Conservation (phyloP, 2,113 vertebrate species). For the Mus spicilegus region DNA sequence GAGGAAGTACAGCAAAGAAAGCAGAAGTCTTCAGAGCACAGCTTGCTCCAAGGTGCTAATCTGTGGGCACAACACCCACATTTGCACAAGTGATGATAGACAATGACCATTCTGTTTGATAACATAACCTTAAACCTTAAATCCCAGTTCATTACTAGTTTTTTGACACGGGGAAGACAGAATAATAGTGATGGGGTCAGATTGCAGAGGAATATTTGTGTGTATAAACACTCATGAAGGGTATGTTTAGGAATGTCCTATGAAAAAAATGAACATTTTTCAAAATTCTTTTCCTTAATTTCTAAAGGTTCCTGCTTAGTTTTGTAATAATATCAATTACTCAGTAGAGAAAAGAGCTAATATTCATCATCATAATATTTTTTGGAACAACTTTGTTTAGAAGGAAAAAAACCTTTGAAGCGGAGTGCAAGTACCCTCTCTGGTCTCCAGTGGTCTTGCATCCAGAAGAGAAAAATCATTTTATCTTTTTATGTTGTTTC, state of each 20-base stretch:
- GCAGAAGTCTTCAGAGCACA: not conserved
- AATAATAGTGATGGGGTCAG: slow-evolving; percentile 7
- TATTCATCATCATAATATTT: slow-evolving; percentile 61
- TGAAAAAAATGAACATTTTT: slow-evolving; percentile 57
- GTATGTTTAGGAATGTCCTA: not conserved
- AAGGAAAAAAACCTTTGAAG: not conserved
- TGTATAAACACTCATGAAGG: not conserved
- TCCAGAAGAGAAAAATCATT: not conserved
- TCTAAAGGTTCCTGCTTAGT: slow-evolving; percentile 39
- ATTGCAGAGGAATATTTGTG: not conserved
- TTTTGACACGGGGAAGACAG: slow-evolving; percentile 1
- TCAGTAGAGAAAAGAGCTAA: slow-evolving; percentile 55
- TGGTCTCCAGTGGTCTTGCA: not conserved
- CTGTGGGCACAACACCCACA: not conserved
- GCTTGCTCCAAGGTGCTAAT: not conserved
- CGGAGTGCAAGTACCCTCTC: not conserved
- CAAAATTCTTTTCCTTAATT: slow-evolving; percentile 50
- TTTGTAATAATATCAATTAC: slow-evolving; percentile 76
- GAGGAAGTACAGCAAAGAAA: not conserved
- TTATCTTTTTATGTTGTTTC: too few species aligned
- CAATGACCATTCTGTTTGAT: not conserved
- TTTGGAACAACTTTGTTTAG: slow-evolving; percentile 35
- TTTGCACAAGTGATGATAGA: not conserved
- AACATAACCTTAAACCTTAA: not conserved
- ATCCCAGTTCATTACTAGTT: not conserved